phyloP scores from a whole-genome alignment of 2,888 invertebrate genomes.

The Rotaria sp. region DNA sequence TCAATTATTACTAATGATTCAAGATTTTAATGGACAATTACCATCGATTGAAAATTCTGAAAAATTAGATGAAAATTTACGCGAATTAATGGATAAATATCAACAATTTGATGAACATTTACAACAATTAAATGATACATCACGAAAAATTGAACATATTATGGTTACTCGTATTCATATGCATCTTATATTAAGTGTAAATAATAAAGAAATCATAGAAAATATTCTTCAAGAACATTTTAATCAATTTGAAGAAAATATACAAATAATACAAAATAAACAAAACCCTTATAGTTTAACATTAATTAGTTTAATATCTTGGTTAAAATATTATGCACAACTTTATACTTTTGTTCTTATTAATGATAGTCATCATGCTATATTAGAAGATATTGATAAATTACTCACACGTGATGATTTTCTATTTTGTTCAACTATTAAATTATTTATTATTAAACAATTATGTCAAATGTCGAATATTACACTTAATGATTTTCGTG shows the following conservation, averaged over 20 bases:
- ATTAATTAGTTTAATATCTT: neutral
- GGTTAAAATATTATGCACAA: slow-evolving; percentile 25
- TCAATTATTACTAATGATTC: neutral
- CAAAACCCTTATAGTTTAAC: neutral
- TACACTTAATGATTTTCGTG: neutral
- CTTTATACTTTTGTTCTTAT: neutral
- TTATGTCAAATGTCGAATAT: neutral
- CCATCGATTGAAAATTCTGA: neutral
- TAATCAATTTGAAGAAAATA: neutral
- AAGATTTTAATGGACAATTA: neutral
- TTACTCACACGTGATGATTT: neutral
- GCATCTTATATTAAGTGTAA: neutral
- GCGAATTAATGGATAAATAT: neutral
- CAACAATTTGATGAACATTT: neutral
- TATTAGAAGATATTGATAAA: neutral
- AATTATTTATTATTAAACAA: slow-evolving; percentile 28
- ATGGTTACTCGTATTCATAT: neutral
- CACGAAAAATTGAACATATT: slow-evolving; percentile 6
- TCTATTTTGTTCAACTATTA: neutral
- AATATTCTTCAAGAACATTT: neutral
- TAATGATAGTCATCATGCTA: neutral
- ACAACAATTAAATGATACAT: neutral
- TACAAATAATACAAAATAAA: neutral
- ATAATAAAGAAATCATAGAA: neutral
- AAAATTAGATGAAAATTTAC: neutral